Evolutionary conservation across 2,888 invertebrate species (phyloP).

Genomic region (Atherix ibis): DNA sequence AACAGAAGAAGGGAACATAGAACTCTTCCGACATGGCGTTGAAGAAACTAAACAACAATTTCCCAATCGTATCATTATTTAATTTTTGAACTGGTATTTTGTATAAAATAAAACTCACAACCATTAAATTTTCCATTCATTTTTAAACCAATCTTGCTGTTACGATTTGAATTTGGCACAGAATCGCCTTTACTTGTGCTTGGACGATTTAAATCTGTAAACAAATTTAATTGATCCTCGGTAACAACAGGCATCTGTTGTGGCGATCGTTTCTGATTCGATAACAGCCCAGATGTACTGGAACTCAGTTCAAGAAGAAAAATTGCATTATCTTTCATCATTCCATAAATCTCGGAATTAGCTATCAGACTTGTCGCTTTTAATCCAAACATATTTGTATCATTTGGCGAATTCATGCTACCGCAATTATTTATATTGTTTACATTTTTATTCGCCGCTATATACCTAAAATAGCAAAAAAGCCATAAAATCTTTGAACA

Average conservation of each 20-base stretch:
- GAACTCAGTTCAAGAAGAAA: slow-evolving; percentile 83
- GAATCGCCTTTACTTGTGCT: slow-evolving; percentile 29
- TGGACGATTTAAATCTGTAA: slow-evolving; percentile 26
- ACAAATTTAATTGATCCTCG: slow-evolving; percentile 26
- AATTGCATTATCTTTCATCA: slow-evolving; percentile 86
- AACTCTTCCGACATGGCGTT: slow-evolving; percentile 26
- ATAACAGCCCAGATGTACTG: slow-evolving; percentile 28
- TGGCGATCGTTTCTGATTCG: slow-evolving; percentile 22
- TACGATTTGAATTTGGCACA: slow-evolving; percentile 17
- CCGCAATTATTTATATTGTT: slow-evolving; percentile 25
- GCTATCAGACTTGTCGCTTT: slow-evolving; percentile 27
- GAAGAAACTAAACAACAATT: slow-evolving; percentile 15
- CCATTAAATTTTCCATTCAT: slow-evolving; percentile 16
- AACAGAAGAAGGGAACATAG: slow-evolving; percentile 19
- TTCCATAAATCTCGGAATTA: slow-evolving; percentile 33
- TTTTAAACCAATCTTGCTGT: slow-evolving; percentile 25
- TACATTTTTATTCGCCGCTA: slow-evolving; percentile 27
- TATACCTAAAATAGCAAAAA: slow-evolving; percentile 16
- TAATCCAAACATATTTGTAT: slow-evolving; percentile 32
- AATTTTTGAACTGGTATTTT: background rate
- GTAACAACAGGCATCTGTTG: slow-evolving; percentile 31
- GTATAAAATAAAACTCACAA: slow-evolving; percentile 4
- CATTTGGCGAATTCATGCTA: slow-evolving; percentile 26
- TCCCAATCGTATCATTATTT: too few relatives aligned
- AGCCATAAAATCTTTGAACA: background rate